Evolutionary conservation across 92 coral and sea anemone species (phyloP).

Genomic region (Paragorgia papillata): DNA sequence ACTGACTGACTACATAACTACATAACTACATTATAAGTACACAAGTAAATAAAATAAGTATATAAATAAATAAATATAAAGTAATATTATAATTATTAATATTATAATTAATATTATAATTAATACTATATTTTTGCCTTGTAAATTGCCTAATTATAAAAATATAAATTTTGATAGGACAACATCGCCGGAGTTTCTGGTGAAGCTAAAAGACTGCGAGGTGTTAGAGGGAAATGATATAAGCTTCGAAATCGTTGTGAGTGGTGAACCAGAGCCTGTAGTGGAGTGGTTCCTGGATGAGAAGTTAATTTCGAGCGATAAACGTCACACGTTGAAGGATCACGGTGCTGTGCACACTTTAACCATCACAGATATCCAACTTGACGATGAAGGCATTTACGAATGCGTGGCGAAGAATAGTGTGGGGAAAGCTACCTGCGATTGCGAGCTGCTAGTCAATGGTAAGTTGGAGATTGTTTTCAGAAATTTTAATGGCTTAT

Average conservation of each 20-base stretch:
- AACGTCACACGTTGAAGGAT: constrained; percentile 57
- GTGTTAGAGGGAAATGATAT: constrained; percentile 70
- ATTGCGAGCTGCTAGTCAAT: constrained; percentile 73
- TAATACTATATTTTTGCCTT: no score
- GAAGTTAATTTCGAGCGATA: constrained; percentile 53
- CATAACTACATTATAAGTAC: no score
- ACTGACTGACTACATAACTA: no score
- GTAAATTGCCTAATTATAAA: no score
- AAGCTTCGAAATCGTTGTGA: constrained; percentile 85
- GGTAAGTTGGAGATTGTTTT: constrained; percentile 45
- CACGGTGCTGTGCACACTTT: constrained; percentile 83
- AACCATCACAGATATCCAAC: constrained; percentile 54
- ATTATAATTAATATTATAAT: no score
- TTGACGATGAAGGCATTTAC: constrained; percentile 86
- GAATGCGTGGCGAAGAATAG: constrained; percentile 80
- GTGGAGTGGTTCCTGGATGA: constrained; percentile 89
- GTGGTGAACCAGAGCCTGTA: constrained; percentile 84
- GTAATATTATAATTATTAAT: no score
- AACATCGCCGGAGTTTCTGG: constrained; percentile 74
- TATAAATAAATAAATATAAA: no score
- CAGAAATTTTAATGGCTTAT: no score
- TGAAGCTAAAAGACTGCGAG: constrained; percentile 74
- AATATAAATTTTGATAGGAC: not conserved
- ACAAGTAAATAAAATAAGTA: no score
- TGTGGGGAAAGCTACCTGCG: constrained; percentile 81